A percentile compares a stretch with the other conserved stretches of the same genome.
Evolutionary conservation across 2,113 vertebrate genomes (phyloP).

Genomic region (Campylorhamphus procurvoides): DNA sequence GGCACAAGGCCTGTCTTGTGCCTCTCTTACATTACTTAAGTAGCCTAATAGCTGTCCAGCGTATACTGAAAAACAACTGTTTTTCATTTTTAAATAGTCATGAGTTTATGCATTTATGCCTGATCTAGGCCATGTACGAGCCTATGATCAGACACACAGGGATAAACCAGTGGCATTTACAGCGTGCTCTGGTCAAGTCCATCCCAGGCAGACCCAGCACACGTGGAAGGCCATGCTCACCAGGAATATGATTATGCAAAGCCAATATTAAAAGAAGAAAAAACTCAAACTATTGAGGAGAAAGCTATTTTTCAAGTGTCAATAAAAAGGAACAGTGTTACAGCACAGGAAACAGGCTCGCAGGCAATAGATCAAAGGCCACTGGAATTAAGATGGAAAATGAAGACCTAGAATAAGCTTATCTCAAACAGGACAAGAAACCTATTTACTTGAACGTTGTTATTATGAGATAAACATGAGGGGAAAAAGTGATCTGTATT

Average conservation of each 20-base stretch:
- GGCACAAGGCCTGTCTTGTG: background rate
- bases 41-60: background rate
- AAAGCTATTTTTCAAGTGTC: background rate
- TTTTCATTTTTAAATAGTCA: background rate
- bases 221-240: background rate
- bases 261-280: background rate
- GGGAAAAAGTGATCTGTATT: background rate
- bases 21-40: background rate
- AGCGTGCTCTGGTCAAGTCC: background rate
- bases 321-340: background rate
- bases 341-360: background rate
- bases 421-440: background rate
- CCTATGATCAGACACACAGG: background rate
- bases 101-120: background rate
- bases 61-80: background rate
- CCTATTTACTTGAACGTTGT: background rate
- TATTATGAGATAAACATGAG: background rate
- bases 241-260: background rate
- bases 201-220: background rate
- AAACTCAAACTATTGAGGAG: background rate
- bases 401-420: background rate
- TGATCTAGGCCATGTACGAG: background rate
- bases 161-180: background rate
- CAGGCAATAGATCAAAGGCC: background rate
- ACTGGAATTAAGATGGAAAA: background rate